Evolutionary conservation across 1,140 invertebrate genomes (phyloP), one percentile per base, ranked within the genome.

Genomic region (Sycophila sp.): DNA sequence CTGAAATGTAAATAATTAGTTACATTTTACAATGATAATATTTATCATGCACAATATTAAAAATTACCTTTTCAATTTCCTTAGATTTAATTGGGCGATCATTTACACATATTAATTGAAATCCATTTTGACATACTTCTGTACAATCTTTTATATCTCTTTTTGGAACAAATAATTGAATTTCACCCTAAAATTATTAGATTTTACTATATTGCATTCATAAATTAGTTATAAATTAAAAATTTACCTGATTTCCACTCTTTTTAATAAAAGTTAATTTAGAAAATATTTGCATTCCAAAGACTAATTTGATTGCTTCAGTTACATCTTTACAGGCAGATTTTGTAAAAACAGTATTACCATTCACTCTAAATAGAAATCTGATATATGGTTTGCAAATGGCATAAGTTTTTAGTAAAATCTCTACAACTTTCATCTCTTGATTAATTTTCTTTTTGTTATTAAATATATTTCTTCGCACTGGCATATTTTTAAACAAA

Each of bases 401-500:
- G 22, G 84, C 86, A 77, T 86, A 89, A 15, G 80, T 79, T 78
- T 89, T 88, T 10, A 92, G 78, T 19, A 91, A 72, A 40, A 79
- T 81, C 80, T 92, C 90, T 22, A 90, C 80, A 73, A 85, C 86
- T 81, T 89, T 91, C 13, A 92, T 71, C 75, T 91, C 89, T 55
- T 91, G 88, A 72, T 85, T 88, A 19, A 86, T 80, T 70, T 83
- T 85, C 69, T 87, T 89, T 13, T 75, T 73, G 42, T 83, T 85
- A 49, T 78, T 87, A 55, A 90, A 87, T 68, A 87, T 87, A 78
- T 92, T 89, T 75, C 82, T 84, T 49, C 91, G 81, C 0, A 93
- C 91, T 56, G 91, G 91, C 17, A 91, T 70, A 53, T 89, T 87
- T 75, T 87, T 88, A 77, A 92, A 92, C 36, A 92, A 75, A 68